Evolutionary conservation across 2,113 vertebrate genomes (phyloP).

Genomic region (Emydocephalus ijimae): DNA sequence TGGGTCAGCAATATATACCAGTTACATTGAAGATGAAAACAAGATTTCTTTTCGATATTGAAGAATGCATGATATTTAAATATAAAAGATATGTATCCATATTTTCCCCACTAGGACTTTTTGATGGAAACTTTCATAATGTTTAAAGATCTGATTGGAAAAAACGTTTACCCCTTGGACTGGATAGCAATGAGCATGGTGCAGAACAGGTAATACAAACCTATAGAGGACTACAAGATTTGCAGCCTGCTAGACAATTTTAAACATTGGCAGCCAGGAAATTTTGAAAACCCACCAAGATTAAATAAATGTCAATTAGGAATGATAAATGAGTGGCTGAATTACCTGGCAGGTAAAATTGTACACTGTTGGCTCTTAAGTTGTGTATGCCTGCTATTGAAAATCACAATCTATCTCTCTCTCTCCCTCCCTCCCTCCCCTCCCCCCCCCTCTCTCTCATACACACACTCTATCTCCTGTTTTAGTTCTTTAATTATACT

Average conservation of each 20-base stretch:
- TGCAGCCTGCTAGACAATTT: not conserved
- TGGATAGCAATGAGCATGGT: slow-evolving; percentile 99
- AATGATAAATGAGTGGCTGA: not conserved
- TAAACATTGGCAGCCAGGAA: not conserved
- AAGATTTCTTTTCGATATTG: not conserved
- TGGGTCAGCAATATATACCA: not conserved
- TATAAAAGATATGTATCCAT: not conserved
- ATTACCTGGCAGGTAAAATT: not conserved
- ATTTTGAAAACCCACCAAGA: not conserved
- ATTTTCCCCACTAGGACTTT: slow-evolving; percentile 80
- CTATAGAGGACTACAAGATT: not conserved
- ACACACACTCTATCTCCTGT: no score
- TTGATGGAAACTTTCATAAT: slow-evolving; percentile 96
- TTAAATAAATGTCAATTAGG: not conserved
- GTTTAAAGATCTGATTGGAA: slow-evolving; percentile 94
- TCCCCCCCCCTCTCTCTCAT: no score
- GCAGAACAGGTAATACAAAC: slow-evolving; percentile 86
- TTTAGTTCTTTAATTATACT: not conserved
- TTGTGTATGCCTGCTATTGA: not conserved
- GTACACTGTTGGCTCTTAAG: not conserved
- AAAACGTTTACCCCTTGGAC: slow-evolving; percentile 92
- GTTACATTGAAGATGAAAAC: not conserved
- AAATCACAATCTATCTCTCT: not conserved
- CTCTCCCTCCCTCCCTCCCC: no score
- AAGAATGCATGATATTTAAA: not conserved